Base-by-base conservation (phyloP, 2,888 invertebrate species). In the Camptogramma bilineatum region DNA sequence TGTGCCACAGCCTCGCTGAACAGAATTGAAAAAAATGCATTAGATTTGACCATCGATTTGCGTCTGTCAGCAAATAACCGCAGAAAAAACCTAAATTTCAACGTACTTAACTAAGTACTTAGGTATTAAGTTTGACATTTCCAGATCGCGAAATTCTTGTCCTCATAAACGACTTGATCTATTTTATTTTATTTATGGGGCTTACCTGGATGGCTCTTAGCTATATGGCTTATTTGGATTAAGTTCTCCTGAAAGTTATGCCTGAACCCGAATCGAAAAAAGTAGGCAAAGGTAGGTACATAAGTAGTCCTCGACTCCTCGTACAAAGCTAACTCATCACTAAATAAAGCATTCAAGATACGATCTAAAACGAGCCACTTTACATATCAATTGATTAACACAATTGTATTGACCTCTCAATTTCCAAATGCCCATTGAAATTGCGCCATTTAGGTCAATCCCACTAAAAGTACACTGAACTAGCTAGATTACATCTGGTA, bases 391-490 rank as follows among this genome's bases (percentile, higher is more conserved):
- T 64, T 71, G 62, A 71, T 62, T 68, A 56, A 53, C 46, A 52
- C 64, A 71, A 71, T 71, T 67, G 58, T 46, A 62, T 60, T 69
- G 69, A 69, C 69, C 69, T 64, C 60, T 48, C 19, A 16, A 17
- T 44, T 39, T 39, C 44, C 16, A 16, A 44, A 44, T 44, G 44
- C 17, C 16, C 44, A 44, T 44, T 42, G 42, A 42, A 17, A 7
- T 39, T 13, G 34, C 13, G 34, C 2, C 13, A 39, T 39, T 13
- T 39, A 39, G 13, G 34, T 13, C 34, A 34, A 28, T 28, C 28
- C 28, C 28, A n/a, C n/a, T n/a, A n/a, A n/a, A n/a, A n/a, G n/a
- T n/a, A n/a, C n/a, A n/a, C n/a, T n/a, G n/a, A n/a, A n/a, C n/a
- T n/a, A n/a, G n/a, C n/a, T n/a, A n/a, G n/a, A n/a, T n/a, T n/a